Evolutionary conservation across 1,140 invertebrate species (phyloP).

Genomic region (Penaeus vannamei): DNA sequence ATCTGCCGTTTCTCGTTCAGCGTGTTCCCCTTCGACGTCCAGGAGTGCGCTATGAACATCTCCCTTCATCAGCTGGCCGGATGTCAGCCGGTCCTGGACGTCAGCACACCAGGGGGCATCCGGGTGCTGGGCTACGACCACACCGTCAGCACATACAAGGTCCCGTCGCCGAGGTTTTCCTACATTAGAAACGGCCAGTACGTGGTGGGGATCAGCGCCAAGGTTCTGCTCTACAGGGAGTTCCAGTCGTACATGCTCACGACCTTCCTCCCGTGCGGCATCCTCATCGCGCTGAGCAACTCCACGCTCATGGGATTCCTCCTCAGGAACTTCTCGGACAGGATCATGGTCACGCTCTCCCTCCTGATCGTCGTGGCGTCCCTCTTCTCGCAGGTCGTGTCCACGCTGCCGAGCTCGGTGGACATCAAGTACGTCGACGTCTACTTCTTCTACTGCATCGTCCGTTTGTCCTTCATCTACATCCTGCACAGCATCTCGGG

Average conservation of each 20-base stretch:
- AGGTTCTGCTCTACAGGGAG: slow-evolving; percentile 10
- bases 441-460: slow-evolving; percentile 41
- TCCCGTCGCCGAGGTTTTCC: slow-evolving; percentile 1
- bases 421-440: slow-evolving; percentile 38
- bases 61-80: slow-evolving; percentile 30
- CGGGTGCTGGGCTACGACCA: too few relatives aligned
- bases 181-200: slow-evolving; percentile 3
- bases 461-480: slow-evolving; percentile 40
- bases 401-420: slow-evolving; percentile 39
- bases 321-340: slow-evolving; percentile 35
- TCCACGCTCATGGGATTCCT: slow-evolving; percentile 29
- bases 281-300: slow-evolving; percentile 30
- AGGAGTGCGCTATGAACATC: slow-evolving; percentile 9
- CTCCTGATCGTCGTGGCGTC: slow-evolving; percentile 44
- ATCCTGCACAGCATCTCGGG: slow-evolving; percentile 8
- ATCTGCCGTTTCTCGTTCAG: slow-evolving; percentile 32
- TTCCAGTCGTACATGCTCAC: slow-evolving; percentile 43
- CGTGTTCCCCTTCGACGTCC: slow-evolving; percentile 33
- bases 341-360: slow-evolving; percentile 39
- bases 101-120: neutral
- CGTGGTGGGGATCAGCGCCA: neutral
- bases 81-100: slow-evolving; percentile 35
- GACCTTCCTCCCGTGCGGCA: slow-evolving; percentile 30
- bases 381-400: slow-evolving; percentile 42
- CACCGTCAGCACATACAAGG: slow-evolving; percentile 21